phyloP scores from a whole-genome alignment of 2,113 vertebrate species.

The Gopherus evgoodei region DNA sequence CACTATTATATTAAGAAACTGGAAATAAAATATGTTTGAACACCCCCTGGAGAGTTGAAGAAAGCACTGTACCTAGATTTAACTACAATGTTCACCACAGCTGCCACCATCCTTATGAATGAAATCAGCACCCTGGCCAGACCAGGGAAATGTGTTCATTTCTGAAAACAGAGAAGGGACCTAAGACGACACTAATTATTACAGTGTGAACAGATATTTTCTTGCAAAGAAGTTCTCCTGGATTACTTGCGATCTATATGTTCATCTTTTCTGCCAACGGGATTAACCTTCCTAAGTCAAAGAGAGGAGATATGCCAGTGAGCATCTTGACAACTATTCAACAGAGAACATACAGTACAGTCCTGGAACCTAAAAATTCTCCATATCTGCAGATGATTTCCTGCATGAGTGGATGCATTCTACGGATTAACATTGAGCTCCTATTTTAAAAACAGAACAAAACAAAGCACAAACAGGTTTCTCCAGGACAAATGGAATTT shows the following conservation, averaged over 20 bases:
- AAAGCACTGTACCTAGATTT: background rate
- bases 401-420: background rate
- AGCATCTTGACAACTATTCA: fast-evolving
- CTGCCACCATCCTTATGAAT: background rate
- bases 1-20: background rate
- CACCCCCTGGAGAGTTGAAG: background rate
- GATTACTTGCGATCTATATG: background rate
- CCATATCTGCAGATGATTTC: background rate
- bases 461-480: background rate
- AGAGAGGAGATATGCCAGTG: background rate
- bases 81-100: background rate
- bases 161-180: background rate
- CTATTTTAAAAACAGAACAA: background rate
- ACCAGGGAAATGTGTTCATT: background rate
- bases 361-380: background rate
- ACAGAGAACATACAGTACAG: background rate
- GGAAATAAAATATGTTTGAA: background rate
- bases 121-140: background rate
- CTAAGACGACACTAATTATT: background rate
- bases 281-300: background rate
- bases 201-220: background rate
- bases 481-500: background rate
- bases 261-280: background rate
- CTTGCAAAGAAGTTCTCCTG: background rate
- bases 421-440: background rate